Evolutionary conservation across 1,140 invertebrate genomes (phyloP).

Genomic region (Sesamia nonagrioides): DNA sequence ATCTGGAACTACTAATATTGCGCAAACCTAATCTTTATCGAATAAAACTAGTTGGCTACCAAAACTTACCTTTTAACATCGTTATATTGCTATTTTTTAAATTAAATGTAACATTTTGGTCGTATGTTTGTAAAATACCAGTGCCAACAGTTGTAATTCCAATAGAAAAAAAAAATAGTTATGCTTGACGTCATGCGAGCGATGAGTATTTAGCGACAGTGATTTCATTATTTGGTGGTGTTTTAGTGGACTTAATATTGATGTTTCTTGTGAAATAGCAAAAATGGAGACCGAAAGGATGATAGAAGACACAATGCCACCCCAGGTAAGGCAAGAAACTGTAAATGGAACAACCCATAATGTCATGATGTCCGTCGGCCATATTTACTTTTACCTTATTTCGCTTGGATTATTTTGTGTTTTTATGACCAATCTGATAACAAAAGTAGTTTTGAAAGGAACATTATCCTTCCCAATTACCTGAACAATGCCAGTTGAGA

Average conservation of each 20-base stretch:
- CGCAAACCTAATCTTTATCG: background rate
- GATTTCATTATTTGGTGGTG: slow-evolving; percentile 75
- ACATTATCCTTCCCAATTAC: background rate
- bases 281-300: slow-evolving; percentile 86
- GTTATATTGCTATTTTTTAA: background rate
- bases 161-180: slow-evolving; percentile 50
- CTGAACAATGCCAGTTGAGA: background rate
- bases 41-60: background rate
- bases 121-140: slow-evolving; percentile 8
- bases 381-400: slow-evolving; percentile 75
- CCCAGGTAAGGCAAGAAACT: slow-evolving; percentile 76
- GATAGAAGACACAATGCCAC: slow-evolving; percentile 83
- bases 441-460: slow-evolving; percentile 21
- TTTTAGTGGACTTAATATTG: slow-evolving; percentile 78
- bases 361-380: slow-evolving; percentile 81
- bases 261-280: slow-evolving; percentile 84
- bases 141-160: slow-evolving; percentile 22
- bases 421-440: slow-evolving; percentile 56
- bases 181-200: slow-evolving; percentile 84
- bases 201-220: slow-evolving; percentile 80
- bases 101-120: background rate
- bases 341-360: slow-evolving; percentile 77
- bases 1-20: background rate
- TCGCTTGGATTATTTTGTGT: slow-evolving; percentile 65
- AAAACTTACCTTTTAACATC: no score